Evolutionary conservation across 2,888 invertebrate species (phyloP), one percentile per base, ranked within the genome.

Genomic region (Tortrix viridana): DNA sequence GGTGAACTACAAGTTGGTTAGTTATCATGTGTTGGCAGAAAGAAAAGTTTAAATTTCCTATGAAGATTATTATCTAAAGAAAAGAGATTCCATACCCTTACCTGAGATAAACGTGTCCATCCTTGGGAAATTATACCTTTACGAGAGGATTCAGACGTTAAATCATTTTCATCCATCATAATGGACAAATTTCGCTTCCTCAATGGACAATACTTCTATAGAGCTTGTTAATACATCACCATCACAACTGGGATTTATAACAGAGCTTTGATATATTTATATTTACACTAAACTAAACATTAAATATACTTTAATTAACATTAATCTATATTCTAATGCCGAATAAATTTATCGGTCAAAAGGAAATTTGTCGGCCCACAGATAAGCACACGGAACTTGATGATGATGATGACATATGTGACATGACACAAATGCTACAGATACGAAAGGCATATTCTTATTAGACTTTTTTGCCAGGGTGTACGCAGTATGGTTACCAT

Each of bases 81-180:
- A 37, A 37, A n/a, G 5, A 26, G 37, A 38, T 18, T 47, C n/a
- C 3, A 47, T 32, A 22, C 43, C 44, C 65, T 74, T 85, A 94
- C 95, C 94, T 95, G 95, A 75, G 94, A 94, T 83, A 95, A 81
- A 82, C 95, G 93, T 57, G 93, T 94, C 93, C 94, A 94, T 69
- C 93, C 93, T 89, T 95, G 95, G 70, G 94, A 94, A 75, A 95
- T 81, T 73, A 94, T 91, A 82, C 94, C 94, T 88, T 92, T 94
- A 83, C 93, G 94, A 73, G 86, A 85, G 74, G 84, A 82, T 79
- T 94, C 92, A 79, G 93, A 86, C 69, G 93, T 85, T 82, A 95
- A 89, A 93, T 95, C 95, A 82, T 95, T 95, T 88, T 95, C 95
- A 92, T 95, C 95, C 94, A 94, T 95, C 94, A 93, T 94, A 16